Evolutionary conservation across 2,888 invertebrate genomes (phyloP).

Genomic region (Agriopis aurantiaria): DNA sequence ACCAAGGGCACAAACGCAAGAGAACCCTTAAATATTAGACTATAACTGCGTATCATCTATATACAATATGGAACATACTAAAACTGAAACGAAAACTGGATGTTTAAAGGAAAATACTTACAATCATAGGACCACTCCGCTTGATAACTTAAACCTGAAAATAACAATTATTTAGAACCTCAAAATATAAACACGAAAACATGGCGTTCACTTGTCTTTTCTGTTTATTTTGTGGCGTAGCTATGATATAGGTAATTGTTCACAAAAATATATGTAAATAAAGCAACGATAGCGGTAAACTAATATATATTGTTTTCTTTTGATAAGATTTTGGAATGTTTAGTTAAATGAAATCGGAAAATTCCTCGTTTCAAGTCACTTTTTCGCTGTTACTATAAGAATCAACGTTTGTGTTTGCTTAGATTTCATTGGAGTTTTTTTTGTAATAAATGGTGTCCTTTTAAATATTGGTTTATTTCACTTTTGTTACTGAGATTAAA

Average conservation of each 20-base stretch:
- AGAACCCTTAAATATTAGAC: too few relatives aligned
- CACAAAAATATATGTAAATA: constrained; percentile 14
- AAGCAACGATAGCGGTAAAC: constrained; percentile 3
- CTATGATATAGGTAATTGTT: neutral
- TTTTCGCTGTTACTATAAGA: constrained; percentile 1
- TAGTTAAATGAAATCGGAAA: constrained; percentile 26
- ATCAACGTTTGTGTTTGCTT: neutral
- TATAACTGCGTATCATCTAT: too few relatives aligned
- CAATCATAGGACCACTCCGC: constrained; percentile 72
- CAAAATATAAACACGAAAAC: neutral
- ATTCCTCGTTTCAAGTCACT: constrained; percentile 3
- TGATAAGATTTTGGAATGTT: constrained; percentile 34
- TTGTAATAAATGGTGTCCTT: too few relatives aligned
- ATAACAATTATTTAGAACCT: constrained; percentile 37
- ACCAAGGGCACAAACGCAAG: too few relatives aligned
- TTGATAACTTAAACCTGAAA: constrained; percentile 65
- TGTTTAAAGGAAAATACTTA: constrained; percentile 53
- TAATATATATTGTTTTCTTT: constrained; percentile 6
- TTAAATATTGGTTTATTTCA: too few relatives aligned
- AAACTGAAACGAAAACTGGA: too few relatives aligned
- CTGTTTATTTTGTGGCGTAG: neutral
- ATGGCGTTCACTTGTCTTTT: neutral
- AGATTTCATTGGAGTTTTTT: neutral
- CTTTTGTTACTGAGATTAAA: too few relatives aligned
- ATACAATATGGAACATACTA: too few relatives aligned